Evolutionary conservation across 53 echinoderm and acorn worm genomes (phyloP), one percentile per base, ranked within the genome.

Genomic region (Pentamera pediparva): DNA sequence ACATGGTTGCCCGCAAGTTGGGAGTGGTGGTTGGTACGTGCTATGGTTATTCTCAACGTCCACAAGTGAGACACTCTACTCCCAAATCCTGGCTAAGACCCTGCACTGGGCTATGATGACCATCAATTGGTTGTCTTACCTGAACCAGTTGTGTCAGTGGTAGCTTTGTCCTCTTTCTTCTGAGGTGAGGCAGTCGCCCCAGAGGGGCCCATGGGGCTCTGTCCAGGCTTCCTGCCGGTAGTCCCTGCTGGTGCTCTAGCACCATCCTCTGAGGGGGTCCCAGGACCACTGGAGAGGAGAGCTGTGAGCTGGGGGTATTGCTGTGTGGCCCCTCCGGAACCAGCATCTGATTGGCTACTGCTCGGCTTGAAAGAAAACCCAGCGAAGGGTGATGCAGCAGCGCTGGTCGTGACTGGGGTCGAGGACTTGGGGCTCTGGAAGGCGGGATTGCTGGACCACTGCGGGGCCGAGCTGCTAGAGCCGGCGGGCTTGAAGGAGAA

Each of bases 341-440:
- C 41, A 13, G 67, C 3, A 2, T 27, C 2, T 40, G 67, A 4
- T 26, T 45, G 67, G 0, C 41, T 20, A 21, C 37, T n/a, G 50
- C 69, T 60, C 11, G 69, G 27, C 5, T 75, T 55, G 76, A 86
- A 82, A 26, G 82, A 82, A 75, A 85, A 85, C 15, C 77, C 82
- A 20, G 89, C 56, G 36, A 82, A 78, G 32, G 78, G 75, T 28
- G 86, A 80, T 4, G 65, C 11, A 8, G 71, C 25, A 17, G 76
- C 56, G 64, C 64, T 28, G 28, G 85, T 59, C 26, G 84, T 41
- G 45, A 56, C 13, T 36, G 61, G 19, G 35, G 35, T 45, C n/a
- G 59, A 47, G 11, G 83, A 31, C 27, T 79, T 62, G 31, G 48
- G 79, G 0, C 45, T 9, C 18, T 64, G 75, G 39, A 78, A 52